Percentiles rank a stretch among this genome's conserved stretches.
These are phyloP conservation scores for Danionella cerebrum DNA, from an alignment of 2,113 vertebrate species.

Conservation along the genomic window DNA sequence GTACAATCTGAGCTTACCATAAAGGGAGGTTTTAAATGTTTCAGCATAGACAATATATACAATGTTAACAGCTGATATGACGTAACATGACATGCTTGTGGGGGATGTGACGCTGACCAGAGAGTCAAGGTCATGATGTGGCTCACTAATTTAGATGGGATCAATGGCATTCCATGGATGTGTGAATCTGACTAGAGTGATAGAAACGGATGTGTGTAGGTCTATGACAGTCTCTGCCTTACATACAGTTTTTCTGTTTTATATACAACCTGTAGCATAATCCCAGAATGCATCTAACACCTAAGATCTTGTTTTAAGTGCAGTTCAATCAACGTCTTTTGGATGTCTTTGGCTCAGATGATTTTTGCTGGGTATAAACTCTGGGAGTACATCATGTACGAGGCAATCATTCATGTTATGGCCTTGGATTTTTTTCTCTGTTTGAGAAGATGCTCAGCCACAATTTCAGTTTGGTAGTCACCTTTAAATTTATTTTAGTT, in stretches of 20 bases:
- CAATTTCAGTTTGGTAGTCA: not conserved
- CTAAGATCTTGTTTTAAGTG: too few species aligned
- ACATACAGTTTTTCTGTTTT: too few species aligned
- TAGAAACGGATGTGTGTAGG: not conserved
- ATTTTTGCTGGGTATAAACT: too few species aligned
- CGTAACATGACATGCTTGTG: not conserved
- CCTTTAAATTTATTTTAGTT: not conserved
- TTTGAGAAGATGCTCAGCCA: not conserved
- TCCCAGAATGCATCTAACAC: too few species aligned
- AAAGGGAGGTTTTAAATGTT: not conserved
- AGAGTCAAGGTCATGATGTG: conserved; percentile 28
- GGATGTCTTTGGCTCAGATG: too few species aligned
- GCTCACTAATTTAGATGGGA: conserved; percentile 24
- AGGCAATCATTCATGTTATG: too few species aligned
- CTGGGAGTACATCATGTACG: too few species aligned
- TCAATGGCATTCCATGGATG: not conserved
- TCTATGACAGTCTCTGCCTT: not conserved
- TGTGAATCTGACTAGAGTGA: not conserved
- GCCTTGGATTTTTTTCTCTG: too few species aligned
- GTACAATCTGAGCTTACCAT: too few species aligned
- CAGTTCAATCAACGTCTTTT: too few species aligned
- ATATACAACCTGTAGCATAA: too few species aligned
- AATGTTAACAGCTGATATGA: not conserved
- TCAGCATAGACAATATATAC: not conserved
- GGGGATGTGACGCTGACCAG: not conserved